These are phyloP conservation scores for Cynopterus brachyotis DNA, from an alignment of 2,113 vertebrate species.

Conservation along the genomic window DNA sequence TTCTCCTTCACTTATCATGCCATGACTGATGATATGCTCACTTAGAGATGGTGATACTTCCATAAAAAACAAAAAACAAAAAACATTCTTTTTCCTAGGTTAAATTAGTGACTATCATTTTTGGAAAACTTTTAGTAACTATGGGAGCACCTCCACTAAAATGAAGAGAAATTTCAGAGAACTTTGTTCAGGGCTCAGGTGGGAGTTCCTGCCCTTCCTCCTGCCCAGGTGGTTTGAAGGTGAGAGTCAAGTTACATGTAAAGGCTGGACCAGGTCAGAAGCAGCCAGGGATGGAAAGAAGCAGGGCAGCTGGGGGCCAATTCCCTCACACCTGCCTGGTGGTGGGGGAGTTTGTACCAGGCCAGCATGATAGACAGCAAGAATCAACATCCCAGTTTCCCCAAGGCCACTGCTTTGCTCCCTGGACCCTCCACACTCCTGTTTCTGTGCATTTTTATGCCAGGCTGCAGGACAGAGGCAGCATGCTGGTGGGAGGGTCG, in stretches of 20 bases:
- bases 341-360: not conserved
- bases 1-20: too few relatives aligned
- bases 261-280: not conserved
- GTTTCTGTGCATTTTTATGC: not conserved
- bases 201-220: too few relatives aligned
- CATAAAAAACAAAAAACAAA: too few relatives aligned
- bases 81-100: fast-evolving
- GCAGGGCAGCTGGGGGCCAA: fast-evolving
- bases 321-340: not conserved
- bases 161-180: not conserved
- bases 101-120: not conserved
- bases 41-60: not conserved
- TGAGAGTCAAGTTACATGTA: not conserved
- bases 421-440: fast-evolving
- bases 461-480: not conserved
- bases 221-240: not conserved
- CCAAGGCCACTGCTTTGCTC: fast-evolving
- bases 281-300: not conserved
- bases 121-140: not conserved
- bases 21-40: fast-evolving
- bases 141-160: too few relatives aligned
- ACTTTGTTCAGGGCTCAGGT: not conserved
- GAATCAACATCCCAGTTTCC: fast-evolving
- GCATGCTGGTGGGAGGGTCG: fast-evolving
- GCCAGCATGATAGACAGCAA: not conserved